Conservation (phyloP, 2,113 vertebrate genomes). For the Thomomys bottae region DNA sequence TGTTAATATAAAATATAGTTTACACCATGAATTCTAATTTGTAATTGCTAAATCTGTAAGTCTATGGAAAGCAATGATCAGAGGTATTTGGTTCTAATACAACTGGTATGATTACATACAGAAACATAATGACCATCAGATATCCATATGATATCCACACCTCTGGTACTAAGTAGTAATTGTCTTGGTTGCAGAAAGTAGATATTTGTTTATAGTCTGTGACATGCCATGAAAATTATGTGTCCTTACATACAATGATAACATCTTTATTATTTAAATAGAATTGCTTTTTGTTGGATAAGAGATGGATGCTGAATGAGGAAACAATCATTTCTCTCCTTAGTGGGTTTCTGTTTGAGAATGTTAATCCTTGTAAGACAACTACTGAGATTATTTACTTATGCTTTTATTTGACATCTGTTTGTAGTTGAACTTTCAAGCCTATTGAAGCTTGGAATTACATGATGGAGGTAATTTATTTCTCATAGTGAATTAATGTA, state of each 20-base stretch:
- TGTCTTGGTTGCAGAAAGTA: neutral
- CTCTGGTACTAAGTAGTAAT: slow-evolving; percentile 1
- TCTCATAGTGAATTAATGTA: neutral
- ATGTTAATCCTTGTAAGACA: neutral
- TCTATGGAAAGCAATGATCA: neutral
- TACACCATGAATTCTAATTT: neutral
- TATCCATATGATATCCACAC: neutral
- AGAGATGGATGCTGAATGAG: neutral
- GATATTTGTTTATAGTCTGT: slow-evolving; percentile 57
- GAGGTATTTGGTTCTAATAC: neutral
- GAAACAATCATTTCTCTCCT: neutral
- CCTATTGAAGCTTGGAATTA: neutral
- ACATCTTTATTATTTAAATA: neutral
- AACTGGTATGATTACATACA: neutral
- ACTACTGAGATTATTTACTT: neutral
- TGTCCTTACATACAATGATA: neutral
- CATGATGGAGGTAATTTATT: slow-evolving; percentile 7
- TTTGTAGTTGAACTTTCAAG: neutral
- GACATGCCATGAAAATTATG: slow-evolving; percentile 3
- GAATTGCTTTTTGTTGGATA: neutral
- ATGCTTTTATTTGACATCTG: neutral
- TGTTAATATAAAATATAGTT: neutral
- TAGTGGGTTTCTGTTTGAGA: neutral
- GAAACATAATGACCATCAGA: neutral
- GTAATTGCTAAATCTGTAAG: neutral